These are phyloP conservation scores for Diarsia rubi DNA, from an alignment of 2,888 invertebrate genomes.

Conservation along the genomic window DNA sequence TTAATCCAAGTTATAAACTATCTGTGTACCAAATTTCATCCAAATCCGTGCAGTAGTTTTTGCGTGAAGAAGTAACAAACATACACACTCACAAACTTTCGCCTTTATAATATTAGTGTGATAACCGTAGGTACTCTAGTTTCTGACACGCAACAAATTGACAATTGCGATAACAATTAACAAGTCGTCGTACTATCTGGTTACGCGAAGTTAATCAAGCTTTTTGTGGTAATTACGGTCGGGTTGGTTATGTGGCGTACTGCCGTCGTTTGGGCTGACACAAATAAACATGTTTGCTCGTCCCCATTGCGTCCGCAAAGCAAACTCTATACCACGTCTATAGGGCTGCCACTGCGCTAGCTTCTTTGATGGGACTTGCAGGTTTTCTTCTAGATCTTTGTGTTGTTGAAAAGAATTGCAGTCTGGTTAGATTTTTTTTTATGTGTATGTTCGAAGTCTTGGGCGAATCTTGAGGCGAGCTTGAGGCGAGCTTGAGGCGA, in stretches of 20 bases:
- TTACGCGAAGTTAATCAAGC: constrained; percentile 53
- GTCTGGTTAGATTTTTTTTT: not conserved
- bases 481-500: too few relatives aligned
- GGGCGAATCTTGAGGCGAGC: too few relatives aligned
- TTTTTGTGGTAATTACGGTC: constrained; percentile 61
- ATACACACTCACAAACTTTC: too few relatives aligned
- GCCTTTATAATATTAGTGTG: too few relatives aligned
- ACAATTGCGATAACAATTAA: constrained; percentile 51
- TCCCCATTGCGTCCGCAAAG: constrained; percentile 58
- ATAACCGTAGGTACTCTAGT: not conserved
- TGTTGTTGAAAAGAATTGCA: not conserved
- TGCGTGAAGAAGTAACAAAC: too few relatives aligned
- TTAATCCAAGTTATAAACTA: too few relatives aligned
- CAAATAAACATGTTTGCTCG: constrained; percentile 76
- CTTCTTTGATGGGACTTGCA: constrained; percentile 3
- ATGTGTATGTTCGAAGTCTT: too few relatives aligned
- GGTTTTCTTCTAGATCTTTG: not conserved
- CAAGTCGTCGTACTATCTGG: constrained; percentile 41
- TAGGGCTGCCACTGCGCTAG: constrained; percentile 37
- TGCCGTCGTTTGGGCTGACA: constrained; percentile 69
- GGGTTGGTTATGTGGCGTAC: constrained; percentile 60
- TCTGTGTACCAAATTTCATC: too few relatives aligned
- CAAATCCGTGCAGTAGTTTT: too few relatives aligned
- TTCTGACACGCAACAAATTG: constrained; percentile 29
- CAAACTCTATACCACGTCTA: constrained; percentile 48